Percentiles rank a stretch among this genome's conserved stretches.
These are phyloP conservation scores for Speoplatyrhinus poulsoni DNA, from an alignment of 2,113 vertebrate genomes.

Conservation along the genomic window DNA sequence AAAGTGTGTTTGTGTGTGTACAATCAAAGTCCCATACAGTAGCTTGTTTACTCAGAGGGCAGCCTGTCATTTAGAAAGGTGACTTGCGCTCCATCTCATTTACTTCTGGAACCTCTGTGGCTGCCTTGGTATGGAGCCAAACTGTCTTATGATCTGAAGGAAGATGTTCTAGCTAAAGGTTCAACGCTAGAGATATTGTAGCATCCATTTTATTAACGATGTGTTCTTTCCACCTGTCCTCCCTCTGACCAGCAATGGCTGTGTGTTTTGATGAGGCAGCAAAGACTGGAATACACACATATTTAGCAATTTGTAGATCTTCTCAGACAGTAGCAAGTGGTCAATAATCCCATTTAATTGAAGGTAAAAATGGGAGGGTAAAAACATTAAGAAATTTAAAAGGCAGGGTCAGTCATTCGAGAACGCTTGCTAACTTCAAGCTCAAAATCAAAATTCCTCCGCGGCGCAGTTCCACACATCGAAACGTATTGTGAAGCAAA, in stretches of 20 bases:
- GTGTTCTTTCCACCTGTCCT: conserved; percentile 56
- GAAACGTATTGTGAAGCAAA: too few relatives aligned
- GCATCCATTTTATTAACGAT: conserved; percentile 24
- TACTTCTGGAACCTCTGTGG: conserved; percentile 15
- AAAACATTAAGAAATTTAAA: too few relatives aligned
- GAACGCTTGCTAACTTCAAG: too few relatives aligned
- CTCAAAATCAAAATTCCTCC: too few relatives aligned
- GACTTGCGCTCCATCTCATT: neutral
- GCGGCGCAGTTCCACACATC: too few relatives aligned
- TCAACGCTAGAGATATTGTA: conserved; percentile 1
- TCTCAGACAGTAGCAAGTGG: conserved; percentile 42
- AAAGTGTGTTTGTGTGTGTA: neutral
- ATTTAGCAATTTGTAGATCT: conserved; percentile 38
- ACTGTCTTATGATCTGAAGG: neutral
- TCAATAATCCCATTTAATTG: too few relatives aligned
- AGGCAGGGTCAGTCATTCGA: too few relatives aligned
- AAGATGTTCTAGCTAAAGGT: conserved; percentile 4
- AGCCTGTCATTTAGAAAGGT: conserved; percentile 13
- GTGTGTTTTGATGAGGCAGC: conserved; percentile 71
- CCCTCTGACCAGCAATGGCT: conserved; percentile 43
- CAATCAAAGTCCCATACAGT: neutral
- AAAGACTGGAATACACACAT: conserved; percentile 33
- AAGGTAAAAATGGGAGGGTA: too few relatives aligned
- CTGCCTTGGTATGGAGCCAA: conserved; percentile 13
- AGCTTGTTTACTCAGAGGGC: neutral